Evolutionary conservation across 2,797 vertebrate species (phyloP).

Genomic region (Ctenosaura bakeri): DNA sequence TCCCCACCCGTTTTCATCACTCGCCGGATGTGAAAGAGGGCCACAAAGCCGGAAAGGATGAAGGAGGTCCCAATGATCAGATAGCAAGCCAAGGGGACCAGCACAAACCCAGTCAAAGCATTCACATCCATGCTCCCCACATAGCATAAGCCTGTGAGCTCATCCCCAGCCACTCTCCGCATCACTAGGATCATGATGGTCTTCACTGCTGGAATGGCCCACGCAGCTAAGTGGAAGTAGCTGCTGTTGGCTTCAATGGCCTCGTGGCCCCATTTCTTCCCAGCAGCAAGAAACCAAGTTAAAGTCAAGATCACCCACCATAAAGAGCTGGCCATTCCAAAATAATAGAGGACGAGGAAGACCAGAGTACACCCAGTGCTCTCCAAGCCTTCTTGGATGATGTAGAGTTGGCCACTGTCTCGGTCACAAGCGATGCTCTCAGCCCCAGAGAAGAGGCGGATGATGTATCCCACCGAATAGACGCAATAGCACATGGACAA

Average conservation of each 20-base stretch:
- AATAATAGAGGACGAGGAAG: constrained; percentile 97
- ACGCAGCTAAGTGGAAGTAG: constrained; percentile 97
- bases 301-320: constrained; percentile 98
- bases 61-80: constrained; percentile 96
- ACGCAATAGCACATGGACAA: constrained; percentile 99
- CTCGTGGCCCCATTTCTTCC: constrained; percentile 98
- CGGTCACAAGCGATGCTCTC: constrained; percentile 95
- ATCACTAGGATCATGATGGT: constrained; percentile 96
- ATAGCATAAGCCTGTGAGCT: constrained; percentile 95
- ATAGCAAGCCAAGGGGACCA: constrained; percentile 95
- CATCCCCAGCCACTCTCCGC: constrained; percentile 96
- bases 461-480: constrained; percentile 95
- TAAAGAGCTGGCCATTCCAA: constrained; percentile 97
- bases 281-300: constrained; percentile 97
- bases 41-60: constrained; percentile 95
- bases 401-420: constrained; percentile 93
- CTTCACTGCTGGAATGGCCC: constrained; percentile 96
- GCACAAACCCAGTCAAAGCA: constrained; percentile 94
- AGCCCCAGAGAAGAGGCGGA: constrained; percentile 94
- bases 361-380: constrained; percentile 98
- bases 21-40: constrained; percentile 96
- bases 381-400: constrained; percentile 98
- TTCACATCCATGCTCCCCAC: constrained; percentile 98
- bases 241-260: constrained; percentile 98
- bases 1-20: constrained; percentile 98